These are phyloP conservation scores for Aleiodes alternator DNA, from an alignment of 2,888 invertebrate genomes.

Conservation along the genomic window DNA sequence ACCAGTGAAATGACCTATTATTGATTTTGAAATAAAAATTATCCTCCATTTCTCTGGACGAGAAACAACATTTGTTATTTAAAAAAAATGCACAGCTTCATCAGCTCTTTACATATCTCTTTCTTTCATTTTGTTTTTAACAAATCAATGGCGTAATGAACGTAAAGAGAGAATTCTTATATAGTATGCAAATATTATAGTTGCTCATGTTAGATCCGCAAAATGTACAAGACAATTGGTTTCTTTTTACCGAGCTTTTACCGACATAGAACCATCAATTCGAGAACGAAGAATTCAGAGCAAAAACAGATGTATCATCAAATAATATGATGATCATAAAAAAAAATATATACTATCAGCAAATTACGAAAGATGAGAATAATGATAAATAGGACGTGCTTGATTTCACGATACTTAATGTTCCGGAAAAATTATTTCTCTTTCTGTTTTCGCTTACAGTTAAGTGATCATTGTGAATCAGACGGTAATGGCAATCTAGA, in stretches of 20 bases:
- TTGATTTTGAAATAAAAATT: too few relatives aligned
- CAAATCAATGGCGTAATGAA: background rate
- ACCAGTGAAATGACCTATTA: too few relatives aligned
- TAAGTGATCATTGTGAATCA: conserved; percentile 57
- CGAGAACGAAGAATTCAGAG: conserved; percentile 11
- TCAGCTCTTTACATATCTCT: conserved; percentile 6
- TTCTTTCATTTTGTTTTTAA: background rate
- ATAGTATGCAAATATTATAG: background rate
- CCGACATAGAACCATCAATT: background rate
- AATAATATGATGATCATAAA: background rate
- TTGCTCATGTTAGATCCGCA: background rate
- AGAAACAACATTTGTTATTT: conserved; percentile 1
- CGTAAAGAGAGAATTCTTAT: conserved; percentile 2
- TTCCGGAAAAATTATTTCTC: too few relatives aligned
- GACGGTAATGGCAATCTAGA: background rate
- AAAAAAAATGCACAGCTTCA: conserved; percentile 1
- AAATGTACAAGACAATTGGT: too few relatives aligned
- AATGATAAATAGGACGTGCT: background rate
- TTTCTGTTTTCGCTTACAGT: too few relatives aligned
- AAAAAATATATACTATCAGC: too few relatives aligned
- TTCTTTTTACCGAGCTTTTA: too few relatives aligned
- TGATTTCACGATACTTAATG: too few relatives aligned
- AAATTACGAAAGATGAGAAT: too few relatives aligned
- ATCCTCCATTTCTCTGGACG: background rate
- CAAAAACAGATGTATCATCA: background rate